Percentiles rank a stretch among this genome's conserved stretches.
Conservation (phyloP, 2,888 invertebrate genomes). For the Dromius quadrimaculatus region DNA sequence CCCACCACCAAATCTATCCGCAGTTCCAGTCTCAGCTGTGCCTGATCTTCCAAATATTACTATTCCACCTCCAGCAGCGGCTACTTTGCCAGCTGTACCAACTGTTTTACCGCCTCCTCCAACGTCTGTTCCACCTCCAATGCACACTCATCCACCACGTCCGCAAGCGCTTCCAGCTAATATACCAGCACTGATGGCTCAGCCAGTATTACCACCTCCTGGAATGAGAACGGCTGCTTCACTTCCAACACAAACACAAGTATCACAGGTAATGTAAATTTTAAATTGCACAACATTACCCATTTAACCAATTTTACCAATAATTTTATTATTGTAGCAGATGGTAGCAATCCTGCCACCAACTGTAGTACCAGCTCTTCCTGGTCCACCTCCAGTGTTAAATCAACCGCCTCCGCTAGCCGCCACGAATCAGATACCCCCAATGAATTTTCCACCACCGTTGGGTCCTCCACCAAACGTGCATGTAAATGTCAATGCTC, state of each 20-base stretch:
- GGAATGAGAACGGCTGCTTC: constrained; percentile 36
- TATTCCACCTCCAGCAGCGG: constrained; percentile 57
- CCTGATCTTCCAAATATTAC: constrained; percentile 58
- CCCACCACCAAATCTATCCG: constrained; percentile 63
- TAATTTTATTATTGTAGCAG: constrained; percentile 3
- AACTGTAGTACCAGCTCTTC: constrained; percentile 26
- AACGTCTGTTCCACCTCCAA: constrained; percentile 58
- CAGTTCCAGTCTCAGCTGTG: constrained; percentile 57
- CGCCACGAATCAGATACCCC: constrained; percentile 61
- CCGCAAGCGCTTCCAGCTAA: constrained; percentile 37
- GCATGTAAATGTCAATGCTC: constrained; percentile 51
- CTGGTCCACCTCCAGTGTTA: constrained; percentile 61
- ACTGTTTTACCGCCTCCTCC: constrained; percentile 58
- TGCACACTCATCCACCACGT: constrained; percentile 52
- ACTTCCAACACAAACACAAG: constrained; percentile 9
- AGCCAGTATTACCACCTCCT: constrained; percentile 65
- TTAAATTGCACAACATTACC: background rate
- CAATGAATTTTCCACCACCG: constrained; percentile 68
- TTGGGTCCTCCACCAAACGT: constrained; percentile 60
- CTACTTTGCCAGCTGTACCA: too few species aligned
- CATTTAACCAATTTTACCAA: background rate
- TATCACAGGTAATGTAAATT: constrained; percentile 26
- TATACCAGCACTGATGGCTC: constrained; percentile 65
- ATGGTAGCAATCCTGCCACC: constrained; percentile 37
- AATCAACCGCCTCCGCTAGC: constrained; percentile 62